Evolutionary conservation across 2,113 vertebrate genomes (phyloP), one percentile per base, ranked within the genome.

Genomic region (Pollachius pollachius): DNA sequence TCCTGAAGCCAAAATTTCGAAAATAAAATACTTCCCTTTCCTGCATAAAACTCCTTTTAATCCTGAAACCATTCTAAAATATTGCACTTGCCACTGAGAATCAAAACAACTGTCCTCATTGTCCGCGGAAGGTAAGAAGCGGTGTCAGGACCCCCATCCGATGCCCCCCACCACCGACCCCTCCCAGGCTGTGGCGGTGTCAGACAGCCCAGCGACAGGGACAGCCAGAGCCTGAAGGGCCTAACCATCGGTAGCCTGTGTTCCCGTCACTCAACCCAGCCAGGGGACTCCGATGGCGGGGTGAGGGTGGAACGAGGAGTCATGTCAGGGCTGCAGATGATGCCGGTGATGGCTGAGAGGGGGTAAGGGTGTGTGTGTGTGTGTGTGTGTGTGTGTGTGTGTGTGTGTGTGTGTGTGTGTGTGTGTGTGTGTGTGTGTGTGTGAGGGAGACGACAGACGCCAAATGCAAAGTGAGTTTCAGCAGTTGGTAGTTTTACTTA

Each of bases 81-180:
- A 34, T 34, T 34, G 30, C 30, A 34, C 4, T 34, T 34, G 4
- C 4, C 30, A 34, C 30, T 34, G 30, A 34, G 30, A 34, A 34
- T 34, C 23, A 34, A 34, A 34, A 5, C 30, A 34, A 5, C 4
- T 34, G 30, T 34, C 30, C 4, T 34, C 30, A 34, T 82, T 48
- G 52, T 85, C 57, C 81, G 75, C 71, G 79, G 81, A 82, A 88
- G 91, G 86, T 88, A 89, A 91, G 91, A 84, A 81, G 90, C 89
- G 79, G 85, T 89, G 81, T 90, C 84, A 84, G 72, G 78, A 77
- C 68, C 65, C 66, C 64, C 27, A 68, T 27, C 30, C 30, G 6
- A 34, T 7, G 6, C 62, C 65, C 54, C 4, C 13, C 54, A n/a
- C 54, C 54, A n/a, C 30, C 30, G 30, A 34, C 30, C 30, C 30